Conservation (phyloP, 2,113 vertebrate genomes). For the Microcebus jonahi region DNA sequence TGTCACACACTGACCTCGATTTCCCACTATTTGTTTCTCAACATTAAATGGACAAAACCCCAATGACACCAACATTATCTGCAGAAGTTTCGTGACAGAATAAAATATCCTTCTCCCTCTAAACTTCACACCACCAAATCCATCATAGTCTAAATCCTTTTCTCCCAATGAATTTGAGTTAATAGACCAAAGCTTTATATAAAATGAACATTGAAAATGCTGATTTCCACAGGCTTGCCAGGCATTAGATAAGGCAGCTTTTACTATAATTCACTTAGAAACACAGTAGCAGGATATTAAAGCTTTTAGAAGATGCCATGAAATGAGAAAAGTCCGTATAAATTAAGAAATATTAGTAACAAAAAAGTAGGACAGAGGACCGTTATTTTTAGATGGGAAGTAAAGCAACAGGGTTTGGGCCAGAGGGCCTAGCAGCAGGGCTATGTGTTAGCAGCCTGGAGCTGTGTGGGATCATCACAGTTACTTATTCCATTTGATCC, state of each 20-base stretch:
- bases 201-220: not conserved
- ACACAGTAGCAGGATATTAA: not conserved
- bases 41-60: not conserved
- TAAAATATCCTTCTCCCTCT: not conserved
- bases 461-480: not conserved
- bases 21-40: not conserved
- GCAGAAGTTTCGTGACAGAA: not conserved
- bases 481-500: not conserved
- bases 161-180: constrained; percentile 15
- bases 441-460: not conserved
- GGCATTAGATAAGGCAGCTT: not conserved
- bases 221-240: not conserved
- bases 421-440: not conserved
- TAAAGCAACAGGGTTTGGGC: not conserved
- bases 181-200: not conserved
- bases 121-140: not conserved
- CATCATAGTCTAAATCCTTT: not conserved
- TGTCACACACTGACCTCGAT: not conserved
- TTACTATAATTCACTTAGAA: not conserved
- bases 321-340: not conserved
- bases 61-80: not conserved
- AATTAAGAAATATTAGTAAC: constrained; percentile 44
- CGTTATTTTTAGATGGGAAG: constrained; percentile 29
- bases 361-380: not conserved
- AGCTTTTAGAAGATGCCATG: not conserved